phyloP scores from a whole-genome alignment of 2,113 vertebrate species.

The Poeciliopsis turrubarensis region DNA sequence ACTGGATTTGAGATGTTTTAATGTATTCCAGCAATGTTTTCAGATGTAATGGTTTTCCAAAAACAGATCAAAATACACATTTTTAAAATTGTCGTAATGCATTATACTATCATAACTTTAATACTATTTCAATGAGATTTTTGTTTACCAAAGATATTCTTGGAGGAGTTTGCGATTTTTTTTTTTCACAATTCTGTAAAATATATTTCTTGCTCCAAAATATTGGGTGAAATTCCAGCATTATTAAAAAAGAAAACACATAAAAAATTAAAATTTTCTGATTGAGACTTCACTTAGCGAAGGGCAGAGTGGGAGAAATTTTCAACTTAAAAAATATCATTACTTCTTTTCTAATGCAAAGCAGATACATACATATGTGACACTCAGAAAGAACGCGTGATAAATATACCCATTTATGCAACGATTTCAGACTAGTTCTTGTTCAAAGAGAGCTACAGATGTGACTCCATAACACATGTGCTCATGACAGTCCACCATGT shows the following conservation, averaged over 20 bases:
- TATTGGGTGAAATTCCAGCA: neutral
- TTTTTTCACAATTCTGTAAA: neutral
- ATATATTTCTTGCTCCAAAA: neutral
- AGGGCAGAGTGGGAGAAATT: neutral
- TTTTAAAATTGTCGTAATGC: neutral
- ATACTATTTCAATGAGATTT: neutral
- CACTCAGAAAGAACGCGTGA: conserved; percentile 2
- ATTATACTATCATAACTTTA: neutral
- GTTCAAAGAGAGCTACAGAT: conserved; percentile 2
- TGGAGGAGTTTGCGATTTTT: neutral
- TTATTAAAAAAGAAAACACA: neutral
- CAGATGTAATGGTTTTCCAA: neutral
- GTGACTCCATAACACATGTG: conserved; percentile 23
- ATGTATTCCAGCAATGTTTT: neutral
- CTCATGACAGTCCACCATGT: conserved; percentile 11
- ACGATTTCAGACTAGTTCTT: conserved; percentile 11
- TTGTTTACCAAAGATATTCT: neutral
- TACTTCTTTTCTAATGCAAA: conserved; percentile 17
- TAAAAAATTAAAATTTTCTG: neutral
- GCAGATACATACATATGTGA: neutral
- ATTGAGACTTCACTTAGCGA: neutral
- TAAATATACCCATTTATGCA: neutral
- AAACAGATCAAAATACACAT: neutral
- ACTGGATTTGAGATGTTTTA: neutral
- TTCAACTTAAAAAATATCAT: conserved; percentile 28